These are phyloP conservation scores for Cavia aperea DNA, from an alignment of 2,113 vertebrate genomes.

Conservation along the genomic window DNA sequence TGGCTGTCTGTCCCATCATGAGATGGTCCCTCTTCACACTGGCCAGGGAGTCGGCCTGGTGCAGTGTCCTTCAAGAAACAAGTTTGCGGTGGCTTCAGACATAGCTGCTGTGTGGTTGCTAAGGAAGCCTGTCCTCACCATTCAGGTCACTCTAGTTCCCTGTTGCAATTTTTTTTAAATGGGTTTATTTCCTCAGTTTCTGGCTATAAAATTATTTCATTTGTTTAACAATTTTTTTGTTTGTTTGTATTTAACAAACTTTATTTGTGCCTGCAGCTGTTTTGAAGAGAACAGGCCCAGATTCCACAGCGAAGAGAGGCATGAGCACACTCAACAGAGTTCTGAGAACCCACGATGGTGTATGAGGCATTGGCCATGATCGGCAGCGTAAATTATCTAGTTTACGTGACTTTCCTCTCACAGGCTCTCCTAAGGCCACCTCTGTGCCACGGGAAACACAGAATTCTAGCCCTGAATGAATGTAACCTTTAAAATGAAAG, in stretches of 20 bases:
- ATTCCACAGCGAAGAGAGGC: background rate
- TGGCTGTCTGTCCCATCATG: background rate
- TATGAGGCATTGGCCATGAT: accelerated
- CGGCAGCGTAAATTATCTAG: accelerated
- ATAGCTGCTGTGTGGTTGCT: background rate
- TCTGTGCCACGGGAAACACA: background rate
- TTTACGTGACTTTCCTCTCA: background rate
- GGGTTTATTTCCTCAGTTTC: background rate
- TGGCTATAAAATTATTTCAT: background rate
- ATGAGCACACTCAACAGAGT: accelerated
- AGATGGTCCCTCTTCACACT: background rate
- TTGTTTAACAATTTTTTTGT: background rate
- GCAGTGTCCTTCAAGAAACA: background rate
- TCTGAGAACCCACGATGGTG: background rate
- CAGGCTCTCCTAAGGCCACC: background rate
- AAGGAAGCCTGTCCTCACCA: background rate
- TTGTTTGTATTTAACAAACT: background rate
- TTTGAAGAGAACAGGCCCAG: background rate
- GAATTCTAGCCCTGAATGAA: background rate
- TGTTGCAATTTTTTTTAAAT: background rate
- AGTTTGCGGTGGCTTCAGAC: background rate
- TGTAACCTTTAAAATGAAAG: background rate
- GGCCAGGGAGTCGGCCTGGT: background rate
- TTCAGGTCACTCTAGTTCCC: background rate
- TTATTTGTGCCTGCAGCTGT: background rate